Conservation (phyloP, 1,140 invertebrate genomes). For the Lordiphosa collinella region DNA sequence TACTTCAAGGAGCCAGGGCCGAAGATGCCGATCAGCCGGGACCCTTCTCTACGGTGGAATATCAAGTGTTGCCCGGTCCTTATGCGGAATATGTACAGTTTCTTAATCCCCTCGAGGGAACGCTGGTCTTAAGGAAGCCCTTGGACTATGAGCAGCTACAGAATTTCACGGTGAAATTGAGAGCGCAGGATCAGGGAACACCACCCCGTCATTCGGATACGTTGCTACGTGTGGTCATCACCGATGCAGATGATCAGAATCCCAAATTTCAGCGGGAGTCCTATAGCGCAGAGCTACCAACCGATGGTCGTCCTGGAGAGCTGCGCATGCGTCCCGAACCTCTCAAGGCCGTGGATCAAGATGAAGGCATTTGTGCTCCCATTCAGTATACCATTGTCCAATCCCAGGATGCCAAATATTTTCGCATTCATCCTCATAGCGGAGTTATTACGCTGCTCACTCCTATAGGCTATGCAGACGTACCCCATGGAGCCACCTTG, state of each 20-base stretch:
- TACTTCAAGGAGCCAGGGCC: conserved; percentile 88
- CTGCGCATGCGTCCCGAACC: conserved; percentile 82
- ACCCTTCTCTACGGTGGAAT: conserved; percentile 93
- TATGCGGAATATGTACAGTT: conserved; percentile 91
- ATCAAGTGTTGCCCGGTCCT: conserved; percentile 88
- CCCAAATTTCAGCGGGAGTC: conserved; percentile 89
- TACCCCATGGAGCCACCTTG: conserved; percentile 84
- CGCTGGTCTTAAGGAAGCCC: conserved; percentile 88
- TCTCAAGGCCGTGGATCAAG: conserved; percentile 86
- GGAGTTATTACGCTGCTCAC: conserved; percentile 83
- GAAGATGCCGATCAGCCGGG: conserved; percentile 93
- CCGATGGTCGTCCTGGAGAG: conserved; percentile 66
- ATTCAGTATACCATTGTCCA: conserved; percentile 84
- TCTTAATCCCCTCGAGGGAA: conserved; percentile 91
- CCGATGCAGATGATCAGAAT: conserved; percentile 96
- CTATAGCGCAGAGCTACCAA: conserved; percentile 87
- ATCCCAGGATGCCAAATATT: conserved; percentile 79
- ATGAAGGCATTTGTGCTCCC: conserved; percentile 85
- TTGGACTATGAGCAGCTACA: conserved; percentile 91
- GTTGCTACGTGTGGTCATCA: conserved; percentile 87
- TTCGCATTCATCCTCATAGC: conserved; percentile 82
- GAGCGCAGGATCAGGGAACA: conserved; percentile 91
- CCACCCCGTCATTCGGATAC: conserved; percentile 89
- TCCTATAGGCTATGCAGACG: conserved; percentile 83
- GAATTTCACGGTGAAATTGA: conserved; percentile 89